Base-by-base conservation (phyloP, 1,140 invertebrate species). In the Calephelis virginiensis region DNA sequence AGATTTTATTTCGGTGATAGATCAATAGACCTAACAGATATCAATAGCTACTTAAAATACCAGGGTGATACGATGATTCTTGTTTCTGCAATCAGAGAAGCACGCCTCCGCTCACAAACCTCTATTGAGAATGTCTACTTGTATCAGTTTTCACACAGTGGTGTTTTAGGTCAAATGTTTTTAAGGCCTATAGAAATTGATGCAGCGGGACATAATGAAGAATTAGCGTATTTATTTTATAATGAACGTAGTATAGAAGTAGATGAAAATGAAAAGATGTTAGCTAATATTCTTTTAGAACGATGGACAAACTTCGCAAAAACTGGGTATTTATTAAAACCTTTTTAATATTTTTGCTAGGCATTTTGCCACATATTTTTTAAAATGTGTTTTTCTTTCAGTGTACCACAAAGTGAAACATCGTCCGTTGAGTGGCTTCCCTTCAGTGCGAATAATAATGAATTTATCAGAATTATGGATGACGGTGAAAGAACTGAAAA, bases 291-390 rank as follows among this genome's bases (percentile, higher is more conserved):
- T 64, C 56, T 90, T 28, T 70, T 88, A 38, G 83, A 86, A 73
- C 71, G 88, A n/a, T 90, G 86, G 85, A 89, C 84, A 7, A 88
- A 86, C 56, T 90, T 90, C 72, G 85, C 84, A 17, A 85, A 83
- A 72, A 74, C 70, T 67, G 85, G 86, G 86, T 63, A 46, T 43
- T 37, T 62, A n/a, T 61, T 40, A 14, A 28, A 12, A 10, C 46
- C 9, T 43, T 37, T 3, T 14, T 46, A 53, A 9, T 17, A 17
- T 50, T 53, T 50, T 45, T 40, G 14, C 9, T 45, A 10, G 46
- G 6, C 11, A 1, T 10, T 63, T 48, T 13, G 14, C 11, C 28
- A 12, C 1, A n/a, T 49, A 56, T 61, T 60, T 61, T 43, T 63
- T 45, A 53, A 45, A 63, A 7, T 14, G 63, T 53, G 61, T 74